A percentile compares a stretch with the other conserved stretches of the same genome.
phyloP scores from a whole-genome alignment of 2,113 vertebrate species.

The Cryptomyrus ogoouensis region DNA sequence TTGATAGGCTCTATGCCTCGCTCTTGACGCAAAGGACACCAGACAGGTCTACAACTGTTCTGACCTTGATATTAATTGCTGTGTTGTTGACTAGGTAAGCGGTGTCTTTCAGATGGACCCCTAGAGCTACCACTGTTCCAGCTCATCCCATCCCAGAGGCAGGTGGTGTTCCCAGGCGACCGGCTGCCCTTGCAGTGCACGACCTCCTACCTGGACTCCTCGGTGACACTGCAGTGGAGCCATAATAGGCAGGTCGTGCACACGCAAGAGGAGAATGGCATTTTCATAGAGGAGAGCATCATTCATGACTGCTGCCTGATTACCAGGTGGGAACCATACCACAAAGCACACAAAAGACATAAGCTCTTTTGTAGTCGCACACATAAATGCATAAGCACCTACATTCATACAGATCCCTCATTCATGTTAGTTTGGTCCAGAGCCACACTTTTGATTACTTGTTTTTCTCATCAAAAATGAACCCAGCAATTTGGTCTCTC shows the following conservation, averaged over 20 bases:
- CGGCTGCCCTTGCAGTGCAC: slow-evolving; percentile 81
- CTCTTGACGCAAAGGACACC: not conserved
- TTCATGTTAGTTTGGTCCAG: slow-evolving; percentile 19
- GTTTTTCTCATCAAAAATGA: slow-evolving; percentile 46
- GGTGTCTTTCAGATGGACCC: slow-evolving; percentile 62
- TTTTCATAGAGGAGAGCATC: slow-evolving; percentile 78
- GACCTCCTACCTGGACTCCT: slow-evolving; percentile 68
- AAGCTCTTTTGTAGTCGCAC: slow-evolving; percentile 6
- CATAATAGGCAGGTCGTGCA: slow-evolving; percentile 58
- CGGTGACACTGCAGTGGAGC: slow-evolving; percentile 67
- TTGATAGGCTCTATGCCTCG: not conserved
- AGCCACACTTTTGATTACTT: slow-evolving; percentile 39
- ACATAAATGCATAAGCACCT: slow-evolving; percentile 6
- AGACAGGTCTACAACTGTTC: not conserved
- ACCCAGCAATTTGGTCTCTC: not conserved
- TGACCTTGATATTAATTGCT: not conserved
- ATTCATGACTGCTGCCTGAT: slow-evolving; percentile 84
- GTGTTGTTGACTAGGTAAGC: not conserved
- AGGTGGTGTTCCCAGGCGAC: slow-evolving; percentile 82
- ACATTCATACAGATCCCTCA: not conserved
- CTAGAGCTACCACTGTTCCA: slow-evolving; percentile 82
- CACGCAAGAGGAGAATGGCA: slow-evolving; percentile 66
- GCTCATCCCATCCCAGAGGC: slow-evolving; percentile 80
- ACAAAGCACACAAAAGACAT: not conserved
- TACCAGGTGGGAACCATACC: slow-evolving; percentile 68